Percentiles rank a stretch among this genome's conserved stretches.
These are phyloP conservation scores for Mactromeris polynyma DNA, from an alignment of 2,888 invertebrate species.

Conservation along the genomic window DNA sequence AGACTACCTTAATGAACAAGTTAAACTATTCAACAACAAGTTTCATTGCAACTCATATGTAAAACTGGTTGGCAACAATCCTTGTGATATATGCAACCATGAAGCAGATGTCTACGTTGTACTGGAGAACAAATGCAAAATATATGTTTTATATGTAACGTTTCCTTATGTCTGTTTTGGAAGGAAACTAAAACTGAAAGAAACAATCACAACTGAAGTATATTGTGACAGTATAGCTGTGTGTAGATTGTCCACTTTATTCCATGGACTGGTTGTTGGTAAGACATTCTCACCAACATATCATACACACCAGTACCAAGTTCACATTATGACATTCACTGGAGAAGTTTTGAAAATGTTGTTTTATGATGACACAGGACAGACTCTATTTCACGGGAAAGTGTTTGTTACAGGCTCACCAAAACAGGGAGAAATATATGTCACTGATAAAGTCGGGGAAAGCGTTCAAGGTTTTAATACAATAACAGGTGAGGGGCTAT, in stretches of 20 bases:
- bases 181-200: slow-evolving; percentile 33
- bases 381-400: slow-evolving; percentile 48
- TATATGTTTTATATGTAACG: slow-evolving; percentile 39
- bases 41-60: slow-evolving; percentile 49
- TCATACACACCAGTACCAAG: slow-evolving; percentile 53
- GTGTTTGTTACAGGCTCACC: slow-evolving; percentile 53
- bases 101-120: slow-evolving; percentile 48
- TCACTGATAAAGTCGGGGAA: slow-evolving; percentile 44
- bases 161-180: slow-evolving; percentile 43
- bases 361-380: slow-evolving; percentile 53
- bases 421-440: slow-evolving; percentile 43
- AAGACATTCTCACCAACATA: slow-evolving; percentile 44
- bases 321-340: slow-evolving; percentile 47
- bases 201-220: slow-evolving; percentile 49
- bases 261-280: slow-evolving; percentile 43
- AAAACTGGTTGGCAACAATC: slow-evolving; percentile 43
- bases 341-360: slow-evolving; percentile 42
- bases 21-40: slow-evolving; percentile 54
- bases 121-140: slow-evolving; percentile 34
- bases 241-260: slow-evolving; percentile 33
- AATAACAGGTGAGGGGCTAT: slow-evolving; percentile 43
- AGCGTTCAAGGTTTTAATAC: slow-evolving; percentile 52
- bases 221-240: slow-evolving; percentile 57
- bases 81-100: slow-evolving; percentile 52
- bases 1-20: slow-evolving; percentile 55